phyloP scores from a whole-genome alignment of 2,888 invertebrate genomes.

The Miltochrista miniata region DNA sequence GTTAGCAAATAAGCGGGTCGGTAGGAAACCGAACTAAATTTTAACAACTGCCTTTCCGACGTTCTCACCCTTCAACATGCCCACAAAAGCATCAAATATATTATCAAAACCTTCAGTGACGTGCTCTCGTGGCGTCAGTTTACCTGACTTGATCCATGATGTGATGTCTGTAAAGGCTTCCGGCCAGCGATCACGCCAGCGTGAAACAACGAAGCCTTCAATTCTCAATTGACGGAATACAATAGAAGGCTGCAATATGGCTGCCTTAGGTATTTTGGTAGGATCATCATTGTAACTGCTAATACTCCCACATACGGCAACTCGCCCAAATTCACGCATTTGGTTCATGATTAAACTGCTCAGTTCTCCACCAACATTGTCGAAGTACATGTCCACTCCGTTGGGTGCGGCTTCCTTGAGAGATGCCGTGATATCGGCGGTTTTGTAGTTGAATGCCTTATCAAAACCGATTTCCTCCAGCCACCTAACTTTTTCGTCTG shows the following conservation, averaged over 20 bases:
- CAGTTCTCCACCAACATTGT: conserved; percentile 88
- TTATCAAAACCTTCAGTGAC: conserved; percentile 88
- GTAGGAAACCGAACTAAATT: conserved; percentile 51
- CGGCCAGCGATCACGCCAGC: conserved; percentile 80
- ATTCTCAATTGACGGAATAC: conserved; percentile 72
- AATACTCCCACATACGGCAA: conserved; percentile 66
- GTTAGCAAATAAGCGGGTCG: neutral
- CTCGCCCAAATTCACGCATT: conserved; percentile 84
- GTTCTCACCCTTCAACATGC: conserved; percentile 85
- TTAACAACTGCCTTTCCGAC: conserved; percentile 87
- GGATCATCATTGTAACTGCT: conserved; percentile 9
- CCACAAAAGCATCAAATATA: conserved; percentile 86
- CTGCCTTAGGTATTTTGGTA: conserved; percentile 14
- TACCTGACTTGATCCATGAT: conserved; percentile 86
- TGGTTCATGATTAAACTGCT: conserved; percentile 80
- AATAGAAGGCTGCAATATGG: conserved; percentile 74
- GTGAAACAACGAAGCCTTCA: conserved; percentile 36
- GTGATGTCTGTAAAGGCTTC: conserved; percentile 84
- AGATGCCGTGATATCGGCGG: conserved; percentile 74
- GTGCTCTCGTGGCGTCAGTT: conserved; percentile 86
- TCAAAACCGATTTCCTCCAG: conserved; percentile 87
- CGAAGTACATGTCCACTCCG: conserved; percentile 89
- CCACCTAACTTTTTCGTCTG: conserved; percentile 88
- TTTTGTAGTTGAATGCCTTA: conserved; percentile 89
- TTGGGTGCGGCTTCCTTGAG: conserved; percentile 76